Base-by-base conservation (phyloP, 1,140 invertebrate genomes). In the Listronotus bonariensis region DNA sequence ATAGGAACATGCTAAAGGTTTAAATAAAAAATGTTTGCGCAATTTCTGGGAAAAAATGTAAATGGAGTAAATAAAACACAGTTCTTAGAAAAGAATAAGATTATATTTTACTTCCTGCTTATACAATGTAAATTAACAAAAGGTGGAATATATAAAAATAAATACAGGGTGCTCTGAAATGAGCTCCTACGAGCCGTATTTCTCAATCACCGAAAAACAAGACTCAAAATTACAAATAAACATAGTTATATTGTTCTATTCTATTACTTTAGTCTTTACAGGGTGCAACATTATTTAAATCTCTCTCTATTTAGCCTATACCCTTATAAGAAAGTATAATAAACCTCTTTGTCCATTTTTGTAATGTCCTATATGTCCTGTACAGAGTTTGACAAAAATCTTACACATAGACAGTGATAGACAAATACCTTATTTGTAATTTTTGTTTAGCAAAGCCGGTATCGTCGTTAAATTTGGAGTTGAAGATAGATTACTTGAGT, bases 81-180 rank as follows among this genome's bases (percentile, higher is more conserved):
- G 7, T 18, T 26, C 10, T 26, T 48, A 48, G 18, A 48, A 48
- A 48, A 48, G 45, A 48, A 48, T 48, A 48, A 48, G 45, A 48
- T 48, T 48, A 48, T 48, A 48, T 48, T 48, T 48, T 48, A 26
- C 45, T 48, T 48, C 45, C 45, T 48, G 45, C 45, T 48, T 48
- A 48, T 43, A 43, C 42, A 43, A 43, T 43, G n/a, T 43, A 15
- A 43, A 15, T 43, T 8, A 43, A 15, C n/a, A 15, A 43, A 15
- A 43, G 1, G n/a, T 15, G 42, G 34, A 26, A 36, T 36, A 36
- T 36, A 36, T 36, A 36, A 36, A 36, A 36, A 36, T 36, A 36
- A 36, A 36, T 36, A 36, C 34, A 36, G 34, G 34, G 34, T 36
- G 34, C 2, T 36, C 34, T 8, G 34, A 36, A 36, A 12, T 36